Conservation (phyloP, 2,113 vertebrate species). For the Danionella cerebrum region DNA sequence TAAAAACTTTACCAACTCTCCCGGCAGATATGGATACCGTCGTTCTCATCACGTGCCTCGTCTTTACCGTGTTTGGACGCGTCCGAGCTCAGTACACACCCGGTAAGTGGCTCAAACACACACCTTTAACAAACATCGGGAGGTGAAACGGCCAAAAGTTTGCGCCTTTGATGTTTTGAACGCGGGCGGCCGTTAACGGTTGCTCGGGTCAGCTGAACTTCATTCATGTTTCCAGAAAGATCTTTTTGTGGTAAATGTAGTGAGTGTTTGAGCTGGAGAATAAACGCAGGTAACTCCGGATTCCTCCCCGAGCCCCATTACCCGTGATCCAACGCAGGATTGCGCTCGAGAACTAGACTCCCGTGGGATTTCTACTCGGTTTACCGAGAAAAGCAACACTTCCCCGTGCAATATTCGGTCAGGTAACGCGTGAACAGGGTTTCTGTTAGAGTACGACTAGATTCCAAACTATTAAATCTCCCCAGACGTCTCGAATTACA, state of each 20-base stretch:
- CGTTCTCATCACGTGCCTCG: slow-evolving; percentile 11
- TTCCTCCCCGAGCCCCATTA: background rate
- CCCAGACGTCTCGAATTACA: no score
- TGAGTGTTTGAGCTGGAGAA: background rate
- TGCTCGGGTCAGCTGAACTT: background rate
- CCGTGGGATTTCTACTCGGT: no score
- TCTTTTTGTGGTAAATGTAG: background rate
- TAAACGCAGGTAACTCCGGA: background rate
- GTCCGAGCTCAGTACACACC: slow-evolving; percentile 33
- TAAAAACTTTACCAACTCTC: slow-evolving; percentile 38
- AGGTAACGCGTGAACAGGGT: no score
- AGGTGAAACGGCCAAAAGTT: slow-evolving; percentile 22
- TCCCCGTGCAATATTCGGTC: no score
- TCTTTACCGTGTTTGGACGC: background rate
- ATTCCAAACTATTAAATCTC: no score
- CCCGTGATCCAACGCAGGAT: no score
- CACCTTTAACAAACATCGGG: slow-evolving; percentile 1
- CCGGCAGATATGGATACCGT: slow-evolving; percentile 37
- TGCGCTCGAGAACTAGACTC: no score
- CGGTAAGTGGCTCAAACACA: slow-evolving; percentile 33
- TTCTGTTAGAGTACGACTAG: no score
- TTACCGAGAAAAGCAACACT: no score
- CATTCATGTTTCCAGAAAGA: background rate
- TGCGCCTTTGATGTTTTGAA: background rate
- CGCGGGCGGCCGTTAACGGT: background rate